Conservation (phyloP, 1,140 invertebrate genomes). For the Cydia fagiglandana region DNA sequence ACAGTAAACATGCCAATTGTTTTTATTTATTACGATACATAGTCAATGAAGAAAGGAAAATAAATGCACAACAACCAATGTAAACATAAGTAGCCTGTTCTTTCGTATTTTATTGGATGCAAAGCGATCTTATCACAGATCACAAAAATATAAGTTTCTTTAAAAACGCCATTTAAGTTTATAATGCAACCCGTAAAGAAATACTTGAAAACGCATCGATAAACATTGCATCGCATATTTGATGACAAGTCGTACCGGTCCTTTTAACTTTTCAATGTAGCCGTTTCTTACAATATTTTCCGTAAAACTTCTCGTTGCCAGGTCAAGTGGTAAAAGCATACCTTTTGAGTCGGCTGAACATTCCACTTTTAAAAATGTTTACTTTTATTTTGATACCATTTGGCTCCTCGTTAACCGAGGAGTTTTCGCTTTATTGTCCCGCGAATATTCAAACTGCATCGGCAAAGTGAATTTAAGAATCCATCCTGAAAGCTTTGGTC, state of each 20-base stretch:
- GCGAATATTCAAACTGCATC: not conserved
- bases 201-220: not conserved
- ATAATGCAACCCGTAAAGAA: not conserved
- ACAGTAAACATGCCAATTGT: not conserved
- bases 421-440: constrained; percentile 6
- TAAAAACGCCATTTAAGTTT: constrained; percentile 23
- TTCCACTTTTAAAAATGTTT: not conserved
- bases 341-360: not conserved
- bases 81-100: constrained; percentile 23
- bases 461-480: constrained; percentile 16
- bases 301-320: not conserved
- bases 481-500: not conserved
- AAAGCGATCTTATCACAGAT: constrained; percentile 17
- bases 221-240: not conserved
- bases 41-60: not conserved
- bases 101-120: not conserved
- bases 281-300: not conserved
- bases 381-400: constrained; percentile 11
- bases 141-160: constrained; percentile 21
- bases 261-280: not conserved
- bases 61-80: constrained; percentile 8
- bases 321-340: not conserved
- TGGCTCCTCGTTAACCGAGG: constrained; percentile 12
- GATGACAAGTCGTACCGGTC: not conserved
- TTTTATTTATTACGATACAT: not conserved